Base-by-base conservation (phyloP, 2,113 vertebrate species). In the Tamias sibiricus region DNA sequence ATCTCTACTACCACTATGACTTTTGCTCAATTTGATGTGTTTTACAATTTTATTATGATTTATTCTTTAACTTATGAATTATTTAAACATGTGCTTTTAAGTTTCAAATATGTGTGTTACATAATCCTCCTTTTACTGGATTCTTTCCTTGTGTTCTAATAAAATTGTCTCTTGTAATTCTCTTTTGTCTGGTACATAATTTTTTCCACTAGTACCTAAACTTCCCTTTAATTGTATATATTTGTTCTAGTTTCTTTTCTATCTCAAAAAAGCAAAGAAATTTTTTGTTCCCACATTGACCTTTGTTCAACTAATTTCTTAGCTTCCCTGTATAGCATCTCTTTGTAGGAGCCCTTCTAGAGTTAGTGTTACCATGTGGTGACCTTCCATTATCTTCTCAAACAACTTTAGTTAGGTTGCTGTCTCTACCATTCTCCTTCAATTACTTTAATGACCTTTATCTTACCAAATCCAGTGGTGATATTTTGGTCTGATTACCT, bases 21-120 rank as follows among this genome's bases (percentile, higher is more conserved):
- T 85, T 94, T 96, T 95, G 30, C 91, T 94, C 32, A 62, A 14
- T 79, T 90, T 95, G 42, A 95, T 77, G 6, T 75, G 77, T 74
- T 96, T 83, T 47, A 13, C 40, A 37, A 26, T 2, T 90, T 91
- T 74, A 22, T 77, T 91, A 40, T 87, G 44, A 59, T 87, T 90
- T 82, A 10, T 57, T 80, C n/a, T 77, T 68, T 52, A 74, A 77
- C 24, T 87, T 75, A 2, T 80, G 32, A 92, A 54, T 90, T 81
- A 64, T 62, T 85, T 28, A 79, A 44, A 40, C 4, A 44, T 76
- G 3, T 52, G 32, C n/a, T 79, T 66, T 77, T 62, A 86, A 89
- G 30, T 52, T 92, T 90, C 44, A 86, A 68, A 89, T 68, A 47
- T 47, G 9, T 47, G 86, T 20, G 8, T 40, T 89, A 9, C 16